Conservation (phyloP, 2,797 vertebrate species). For the Mareca strepera region DNA sequence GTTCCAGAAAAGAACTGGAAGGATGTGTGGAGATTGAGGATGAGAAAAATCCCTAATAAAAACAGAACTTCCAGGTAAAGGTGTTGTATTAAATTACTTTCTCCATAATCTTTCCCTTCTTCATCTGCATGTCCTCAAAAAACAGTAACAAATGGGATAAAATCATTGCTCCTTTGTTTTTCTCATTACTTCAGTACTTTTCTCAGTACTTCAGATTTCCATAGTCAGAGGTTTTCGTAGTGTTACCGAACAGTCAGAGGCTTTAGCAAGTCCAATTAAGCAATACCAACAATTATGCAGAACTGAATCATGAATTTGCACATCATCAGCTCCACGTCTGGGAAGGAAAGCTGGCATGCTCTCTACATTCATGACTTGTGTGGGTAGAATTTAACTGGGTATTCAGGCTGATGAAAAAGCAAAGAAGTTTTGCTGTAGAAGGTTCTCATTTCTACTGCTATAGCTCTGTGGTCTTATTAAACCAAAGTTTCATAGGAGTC, state of each 20-base stretch:
- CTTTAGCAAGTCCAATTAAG: background rate
- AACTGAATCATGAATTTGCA: conserved; percentile 31
- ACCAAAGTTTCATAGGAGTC: background rate
- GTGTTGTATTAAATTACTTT: background rate
- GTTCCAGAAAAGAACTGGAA: background rate
- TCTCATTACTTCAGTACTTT: background rate
- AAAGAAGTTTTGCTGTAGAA: background rate
- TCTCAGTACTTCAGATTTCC: background rate
- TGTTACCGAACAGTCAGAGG: background rate
- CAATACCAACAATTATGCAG: background rate
- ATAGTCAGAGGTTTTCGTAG: background rate
- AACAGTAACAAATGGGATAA: background rate
- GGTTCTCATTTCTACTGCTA: background rate
- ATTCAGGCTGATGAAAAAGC: background rate
- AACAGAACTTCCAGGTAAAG: background rate
- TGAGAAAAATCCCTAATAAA: background rate
- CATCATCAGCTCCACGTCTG: background rate
- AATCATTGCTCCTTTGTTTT: background rate
- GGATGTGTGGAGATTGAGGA: fast-evolving
- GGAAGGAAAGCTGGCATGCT: background rate
- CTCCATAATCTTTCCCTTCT: background rate
- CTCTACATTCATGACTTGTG: background rate
- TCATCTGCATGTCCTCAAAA: background rate
- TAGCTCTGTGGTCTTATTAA: background rate
- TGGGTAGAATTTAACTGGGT: conserved; percentile 8